phyloP scores from a whole-genome alignment of 2,888 invertebrate genomes.

The Drosophila peninsularis region DNA sequence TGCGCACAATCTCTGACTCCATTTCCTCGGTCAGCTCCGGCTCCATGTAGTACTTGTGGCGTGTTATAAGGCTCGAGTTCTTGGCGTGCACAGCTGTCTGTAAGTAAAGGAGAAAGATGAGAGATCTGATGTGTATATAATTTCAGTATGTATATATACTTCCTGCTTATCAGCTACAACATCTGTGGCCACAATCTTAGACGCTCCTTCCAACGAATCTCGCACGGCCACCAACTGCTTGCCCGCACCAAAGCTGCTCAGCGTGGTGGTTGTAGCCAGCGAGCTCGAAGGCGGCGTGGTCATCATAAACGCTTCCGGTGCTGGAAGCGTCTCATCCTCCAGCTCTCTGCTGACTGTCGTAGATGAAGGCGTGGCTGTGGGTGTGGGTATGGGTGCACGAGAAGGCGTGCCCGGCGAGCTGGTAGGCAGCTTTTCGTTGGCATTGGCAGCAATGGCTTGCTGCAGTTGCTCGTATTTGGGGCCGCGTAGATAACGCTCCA shows the following conservation, averaged over 20 bases:
- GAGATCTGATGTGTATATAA: neutral
- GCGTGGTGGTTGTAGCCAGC: slow-evolving; percentile 56
- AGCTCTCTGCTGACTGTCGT: slow-evolving; percentile 36
- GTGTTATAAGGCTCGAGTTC: slow-evolving; percentile 73
- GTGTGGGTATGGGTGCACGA: slow-evolving; percentile 64
- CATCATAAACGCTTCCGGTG: slow-evolving; percentile 71
- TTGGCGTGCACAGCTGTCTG: slow-evolving; percentile 78
- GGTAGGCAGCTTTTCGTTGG: slow-evolving; percentile 89
- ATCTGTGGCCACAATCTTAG: slow-evolving; percentile 82
- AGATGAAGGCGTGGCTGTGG: slow-evolving; percentile 50
- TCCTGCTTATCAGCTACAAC: slow-evolving; percentile 73
- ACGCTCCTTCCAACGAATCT: slow-evolving; percentile 81
- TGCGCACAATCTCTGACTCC: slow-evolving; percentile 91
- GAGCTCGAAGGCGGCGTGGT: slow-evolving; percentile 64
- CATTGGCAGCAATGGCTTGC: slow-evolving; percentile 93
- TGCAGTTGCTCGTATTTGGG: slow-evolving; percentile 95
- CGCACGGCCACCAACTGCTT: slow-evolving; percentile 83
- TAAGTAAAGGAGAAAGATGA: neutral
- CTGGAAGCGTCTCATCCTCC: slow-evolving; percentile 66
- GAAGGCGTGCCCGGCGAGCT: slow-evolving; percentile 86
- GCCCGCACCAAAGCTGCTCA: slow-evolving; percentile 81
- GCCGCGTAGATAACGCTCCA: slow-evolving; percentile 95
- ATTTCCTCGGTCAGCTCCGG: slow-evolving; percentile 88
- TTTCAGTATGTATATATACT: slow-evolving; percentile 47
- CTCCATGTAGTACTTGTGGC: slow-evolving; percentile 84